Evolutionary conservation across 2,888 invertebrate genomes (phyloP).

Genomic region (Acanthosepion esculentum): DNA sequence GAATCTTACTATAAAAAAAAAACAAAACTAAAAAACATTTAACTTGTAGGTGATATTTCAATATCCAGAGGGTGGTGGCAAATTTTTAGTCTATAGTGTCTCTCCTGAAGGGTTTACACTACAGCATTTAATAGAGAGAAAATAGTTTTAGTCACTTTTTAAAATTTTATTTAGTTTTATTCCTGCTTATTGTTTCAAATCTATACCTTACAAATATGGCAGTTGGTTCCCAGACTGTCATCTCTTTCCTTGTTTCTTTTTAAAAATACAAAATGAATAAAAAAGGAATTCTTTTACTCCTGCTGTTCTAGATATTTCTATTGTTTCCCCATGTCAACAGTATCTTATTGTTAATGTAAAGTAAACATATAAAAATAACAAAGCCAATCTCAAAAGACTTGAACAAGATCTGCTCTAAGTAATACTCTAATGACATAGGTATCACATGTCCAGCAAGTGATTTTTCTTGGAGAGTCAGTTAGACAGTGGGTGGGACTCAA

Average conservation of each 20-base stretch:
- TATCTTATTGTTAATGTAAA: conserved; percentile 21
- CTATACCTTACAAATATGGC: neutral
- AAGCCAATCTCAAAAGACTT: neutral
- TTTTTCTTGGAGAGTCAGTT: neutral
- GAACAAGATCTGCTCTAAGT: conserved; percentile 14
- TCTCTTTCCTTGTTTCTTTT: neutral
- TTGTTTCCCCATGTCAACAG: neutral
- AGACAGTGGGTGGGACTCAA: conserved; percentile 3
- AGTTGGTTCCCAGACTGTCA: neutral
- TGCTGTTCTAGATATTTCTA: neutral
- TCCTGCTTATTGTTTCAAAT: neutral
- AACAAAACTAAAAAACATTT: too few species aligned
- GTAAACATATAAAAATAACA: conserved; percentile 7
- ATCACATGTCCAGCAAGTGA: neutral
- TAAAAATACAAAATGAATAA: neutral
- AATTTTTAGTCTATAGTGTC: too few species aligned
- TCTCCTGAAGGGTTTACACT: neutral
- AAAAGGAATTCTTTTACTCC: neutral
- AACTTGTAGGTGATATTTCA: too few species aligned
- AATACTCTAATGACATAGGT: neutral
- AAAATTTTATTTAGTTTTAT: neutral
- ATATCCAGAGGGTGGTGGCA: too few species aligned
- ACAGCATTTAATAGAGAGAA: neutral
- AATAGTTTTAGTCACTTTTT: too few species aligned
- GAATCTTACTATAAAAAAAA: too few species aligned